Evolutionary conservation across 2,113 vertebrate species (phyloP), one percentile per base, ranked within the genome.

Genomic region (Lepus timidus): DNA sequence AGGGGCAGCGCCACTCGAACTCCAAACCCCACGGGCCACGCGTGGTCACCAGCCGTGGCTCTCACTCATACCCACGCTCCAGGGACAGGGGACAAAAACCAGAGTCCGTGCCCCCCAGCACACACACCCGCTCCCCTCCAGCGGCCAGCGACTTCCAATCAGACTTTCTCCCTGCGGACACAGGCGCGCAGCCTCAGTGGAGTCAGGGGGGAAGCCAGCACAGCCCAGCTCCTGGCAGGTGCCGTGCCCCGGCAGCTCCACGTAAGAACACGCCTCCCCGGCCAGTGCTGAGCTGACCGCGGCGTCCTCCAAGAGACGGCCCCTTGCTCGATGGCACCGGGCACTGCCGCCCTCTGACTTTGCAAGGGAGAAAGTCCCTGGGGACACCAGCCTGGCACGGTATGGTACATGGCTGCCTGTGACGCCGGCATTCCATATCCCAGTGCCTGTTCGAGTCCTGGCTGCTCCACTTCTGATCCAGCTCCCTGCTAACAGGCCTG

Each of bases 1-100:
- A 0, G 3, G 0, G 12, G 79, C n/a, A 3, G 3, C 0, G 0
- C 0, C 0, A 0, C 1, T 2, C 2, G 1, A 1, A 17, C 25
- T 1, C 61, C 10, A 4, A 6, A 1, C 33, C 29, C 9, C 55
- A 58, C 55, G 13, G 55, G 55, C 14, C 55, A 58, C 55, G 55
- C 17, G 13, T 58, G 14, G 14, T 19, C 19, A 17, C 29, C 6
- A 4, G 27, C 23, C 5, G 9, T 0, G 1, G 9, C 0, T 70
- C 52, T 6, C 3, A 1, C 23, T 23, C 20, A 0, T 4, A 39
- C 13, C n/a, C 25, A 9, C 0, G 6, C 51, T 51, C 49, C 9
- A 3, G 9, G 9, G 12, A n/a, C 8, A 27, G 3, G 19, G 11
- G 1, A 9, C 5, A 1, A 0, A 39, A 6, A 52, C 14, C 55